Evolutionary conservation across 2,797 vertebrate species (phyloP), one percentile per base, ranked within the genome.

Genomic region (Smutsia temminckii): DNA sequence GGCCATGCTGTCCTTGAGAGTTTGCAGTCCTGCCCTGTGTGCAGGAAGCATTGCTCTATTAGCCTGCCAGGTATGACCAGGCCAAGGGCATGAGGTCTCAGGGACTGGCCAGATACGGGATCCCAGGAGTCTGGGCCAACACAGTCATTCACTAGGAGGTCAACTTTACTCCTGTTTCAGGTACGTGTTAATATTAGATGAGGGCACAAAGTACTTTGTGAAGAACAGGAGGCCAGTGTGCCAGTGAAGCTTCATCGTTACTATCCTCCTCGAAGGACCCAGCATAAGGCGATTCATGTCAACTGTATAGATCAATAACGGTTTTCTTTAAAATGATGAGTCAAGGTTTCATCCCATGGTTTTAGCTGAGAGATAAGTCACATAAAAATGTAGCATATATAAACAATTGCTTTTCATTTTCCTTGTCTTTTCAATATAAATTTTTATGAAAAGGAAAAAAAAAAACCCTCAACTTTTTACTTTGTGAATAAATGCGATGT

Each of bases 91-190:
- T 80, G 71, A 88, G 89, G 40, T 61, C 40, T 96, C 13, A 17
- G 61, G 51, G n/a, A 51, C n/a, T 29, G 32, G 53, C 34, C 79
- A 74, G 92, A 95, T 46, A 94, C 27, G 80, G 53, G 61, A 95
- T 83, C 57, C 61, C 11, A 37, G 6, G 42, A 75, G 94, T 40
- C 27, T 72, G 42, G 66, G 37, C 63, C 34, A 84, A 32, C 2
- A 37, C n/a, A n/a, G 2, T 71, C 75, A 53, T 63, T 94, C 21
- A 14, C 64, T 20, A 25, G 86, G 94, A 91, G 93, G 74, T 96
- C 79, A 77, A 27, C 49, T 77, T 89, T 37, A 75, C 59, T 91
- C 51, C 16, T 95, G 87, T 95, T 96, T 96, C 87, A 95, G 86
- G 80, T 49, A 81, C 72, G 77, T 87, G 69, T 88, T 94, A 42